Percentiles rank a stretch among this genome's conserved stretches.
Conservation (phyloP, 2,888 invertebrate genomes). For the Lasioglossum marginatum region DNA sequence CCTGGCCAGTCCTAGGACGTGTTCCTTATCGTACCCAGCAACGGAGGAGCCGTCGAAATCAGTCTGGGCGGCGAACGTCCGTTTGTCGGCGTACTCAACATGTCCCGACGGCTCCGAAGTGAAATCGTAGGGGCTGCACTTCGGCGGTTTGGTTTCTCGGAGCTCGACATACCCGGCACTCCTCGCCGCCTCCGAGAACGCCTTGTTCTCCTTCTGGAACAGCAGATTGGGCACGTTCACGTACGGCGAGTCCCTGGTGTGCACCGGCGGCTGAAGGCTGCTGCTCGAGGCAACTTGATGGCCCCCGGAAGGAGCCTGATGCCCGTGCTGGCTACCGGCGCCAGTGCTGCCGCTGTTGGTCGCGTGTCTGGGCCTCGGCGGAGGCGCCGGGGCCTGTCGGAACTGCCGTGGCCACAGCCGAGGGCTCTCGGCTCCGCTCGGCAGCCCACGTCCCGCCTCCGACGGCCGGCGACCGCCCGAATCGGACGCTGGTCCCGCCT, state of each 20-base stretch:
- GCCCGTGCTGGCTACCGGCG: constrained; percentile 71
- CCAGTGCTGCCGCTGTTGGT: constrained; percentile 59
- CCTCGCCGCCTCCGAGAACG: constrained; percentile 76
- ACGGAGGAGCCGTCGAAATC: constrained; percentile 66
- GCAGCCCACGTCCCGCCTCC: constrained; percentile 75
- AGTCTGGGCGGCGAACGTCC: constrained; percentile 72
- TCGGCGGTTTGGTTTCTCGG: constrained; percentile 73
- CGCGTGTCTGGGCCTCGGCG: constrained; percentile 74
- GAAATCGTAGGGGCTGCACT: constrained; percentile 80
- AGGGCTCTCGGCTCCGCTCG: constrained; percentile 89
- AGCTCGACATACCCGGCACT: constrained; percentile 81
- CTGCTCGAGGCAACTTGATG: background rate
- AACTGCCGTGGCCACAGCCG: constrained; percentile 87
- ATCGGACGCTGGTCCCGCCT: background rate
- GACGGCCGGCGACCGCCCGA: constrained; percentile 78
- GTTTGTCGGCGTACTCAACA: constrained; percentile 80
- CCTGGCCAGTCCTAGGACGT: constrained; percentile 35
- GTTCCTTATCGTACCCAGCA: constrained; percentile 71
- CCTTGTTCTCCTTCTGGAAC: constrained; percentile 79
- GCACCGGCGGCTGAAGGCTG: constrained; percentile 81
- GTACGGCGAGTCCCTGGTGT: constrained; percentile 79
- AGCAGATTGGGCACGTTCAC: constrained; percentile 80
- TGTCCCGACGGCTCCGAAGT: constrained; percentile 82
- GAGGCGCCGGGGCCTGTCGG: constrained; percentile 85
- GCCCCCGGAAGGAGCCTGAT: constrained; percentile 48